Base-by-base conservation (phyloP, 2,797 vertebrate genomes). In the Emydoidea blandingii region DNA sequence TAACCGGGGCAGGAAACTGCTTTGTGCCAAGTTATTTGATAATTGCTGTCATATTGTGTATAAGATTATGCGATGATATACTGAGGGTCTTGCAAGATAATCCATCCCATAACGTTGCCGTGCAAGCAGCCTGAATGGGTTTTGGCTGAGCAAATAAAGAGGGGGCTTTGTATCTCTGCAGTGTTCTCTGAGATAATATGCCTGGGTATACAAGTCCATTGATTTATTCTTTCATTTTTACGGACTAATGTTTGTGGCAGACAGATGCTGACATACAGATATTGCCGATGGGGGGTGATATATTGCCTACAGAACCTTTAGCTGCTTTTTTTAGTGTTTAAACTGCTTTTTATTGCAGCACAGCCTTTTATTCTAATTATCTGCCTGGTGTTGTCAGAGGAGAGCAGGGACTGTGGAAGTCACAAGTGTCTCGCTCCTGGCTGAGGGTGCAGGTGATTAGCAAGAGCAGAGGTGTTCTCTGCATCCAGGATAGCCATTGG, bases 211-310 rank as follows among this genome's bases (percentile, higher is more conserved):
- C 89, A 23, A 83, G 74, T 47, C 62, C 78, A 0, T 49, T 93
- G 97, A 96, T 97, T 96, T 93, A 96, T 96, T 82, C 84, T 31
- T 44, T n/a, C 86, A 86, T 87, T 96, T 94, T 78, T 47, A 21
- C 41, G 83, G 89, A 19, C 84, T 59, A 91, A 31, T 87, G 93
- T 86, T 86, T 83, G 96, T 86, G 92, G 92, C 89, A 93, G 88
- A 54, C 93, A 94, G 91, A 82, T 7, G 21, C 91, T 95, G 95
- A 85, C 85, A 68, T 44, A 2, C 87, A 80, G 96, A 47, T 93
- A 54, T 0, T 68, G 91, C 90, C 56, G 79, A 41, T 74, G 94
- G 21, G 12, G 3, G 92, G 78, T 94, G 95, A 94, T 88, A 80
- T 57, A 96, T 93, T 1, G 0, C 84, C 19, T 2, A 0, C 68